Evolutionary conservation across 2,888 invertebrate species (phyloP).

Genomic region (Xylophagus ater): DNA sequence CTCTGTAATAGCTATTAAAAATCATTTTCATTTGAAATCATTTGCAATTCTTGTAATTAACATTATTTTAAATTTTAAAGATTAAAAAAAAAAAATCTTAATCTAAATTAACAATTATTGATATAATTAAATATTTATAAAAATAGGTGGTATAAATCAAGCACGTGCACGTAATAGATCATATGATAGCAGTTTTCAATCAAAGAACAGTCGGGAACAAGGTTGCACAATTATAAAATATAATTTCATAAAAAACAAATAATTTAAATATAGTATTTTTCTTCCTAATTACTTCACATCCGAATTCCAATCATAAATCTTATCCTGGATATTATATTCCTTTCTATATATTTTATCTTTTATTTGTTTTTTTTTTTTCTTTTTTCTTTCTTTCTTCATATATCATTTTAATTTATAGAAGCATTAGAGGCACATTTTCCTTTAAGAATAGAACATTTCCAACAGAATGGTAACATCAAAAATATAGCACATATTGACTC

Average conservation of each 20-base stretch:
- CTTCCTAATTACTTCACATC: too few relatives aligned
- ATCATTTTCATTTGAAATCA: too few relatives aligned
- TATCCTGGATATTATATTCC: neutral
- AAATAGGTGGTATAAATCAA: constrained; percentile 42
- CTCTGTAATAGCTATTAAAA: too few relatives aligned
- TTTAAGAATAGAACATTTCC: constrained; percentile 36
- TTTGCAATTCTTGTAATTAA: too few relatives aligned
- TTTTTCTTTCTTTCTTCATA: neutral
- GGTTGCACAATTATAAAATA: constrained; percentile 16
- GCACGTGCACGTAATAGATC: constrained; percentile 39
- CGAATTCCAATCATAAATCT: too few relatives aligned
- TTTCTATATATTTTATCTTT: neutral
- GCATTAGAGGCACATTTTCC: constrained; percentile 34
- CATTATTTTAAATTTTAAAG: too few relatives aligned
- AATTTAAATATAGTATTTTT: too few relatives aligned
- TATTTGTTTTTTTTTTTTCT: neutral
- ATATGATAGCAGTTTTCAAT: constrained; percentile 35
- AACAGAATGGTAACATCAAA: constrained; percentile 44
- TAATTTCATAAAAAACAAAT: neutral
- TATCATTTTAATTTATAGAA: constrained; percentile 26
- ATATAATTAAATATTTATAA: too few relatives aligned
- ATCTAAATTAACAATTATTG: too few relatives aligned
- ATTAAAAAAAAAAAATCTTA: too few relatives aligned
- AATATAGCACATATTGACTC: constrained; percentile 25
- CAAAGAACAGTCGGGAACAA: constrained; percentile 14